These are phyloP conservation scores for Pedicia rivosa DNA, from an alignment of 2,888 invertebrate species.

Conservation along the genomic window DNA sequence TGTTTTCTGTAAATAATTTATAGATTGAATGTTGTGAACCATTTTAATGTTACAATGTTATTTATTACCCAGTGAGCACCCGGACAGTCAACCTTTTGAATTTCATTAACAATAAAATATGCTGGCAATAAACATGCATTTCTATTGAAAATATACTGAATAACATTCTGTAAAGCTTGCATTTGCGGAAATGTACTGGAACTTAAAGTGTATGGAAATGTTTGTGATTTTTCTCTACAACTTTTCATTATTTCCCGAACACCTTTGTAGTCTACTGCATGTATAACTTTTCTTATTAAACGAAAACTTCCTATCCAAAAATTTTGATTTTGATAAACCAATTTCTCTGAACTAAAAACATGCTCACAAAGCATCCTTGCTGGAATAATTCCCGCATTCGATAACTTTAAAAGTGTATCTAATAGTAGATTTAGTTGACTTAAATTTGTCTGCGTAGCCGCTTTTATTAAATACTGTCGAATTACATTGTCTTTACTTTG, in stretches of 20 bases:
- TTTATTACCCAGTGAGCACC: constrained; percentile 66
- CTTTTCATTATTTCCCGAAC: constrained; percentile 87
- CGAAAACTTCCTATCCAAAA: constrained; percentile 85
- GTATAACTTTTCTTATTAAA: constrained; percentile 69
- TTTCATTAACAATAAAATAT: constrained; percentile 90
- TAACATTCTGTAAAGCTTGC: constrained; percentile 62
- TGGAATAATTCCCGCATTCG: constrained; percentile 53
- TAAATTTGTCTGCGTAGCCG: constrained; percentile 57
- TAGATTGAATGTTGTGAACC: neutral
- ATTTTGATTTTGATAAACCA: constrained; percentile 63
- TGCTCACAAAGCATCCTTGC: constrained; percentile 78
- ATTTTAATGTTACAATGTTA: neutral
- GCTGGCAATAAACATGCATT: constrained; percentile 84
- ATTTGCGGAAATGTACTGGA: constrained; percentile 68
- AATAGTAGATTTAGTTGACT: constrained; percentile 61
- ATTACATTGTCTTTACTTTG: constrained; percentile 64
- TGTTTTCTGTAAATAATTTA: constrained; percentile 45
- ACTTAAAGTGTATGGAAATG: constrained; percentile 62
- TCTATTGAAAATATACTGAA: constrained; percentile 81
- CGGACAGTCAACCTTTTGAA: constrained; percentile 46
- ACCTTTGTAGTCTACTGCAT: constrained; percentile 90
- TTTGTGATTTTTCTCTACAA: constrained; percentile 76
- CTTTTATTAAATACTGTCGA: constrained; percentile 54
- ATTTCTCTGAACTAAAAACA: constrained; percentile 65
- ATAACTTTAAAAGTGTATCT: constrained; percentile 56